Evolutionary conservation across 2,797 vertebrate species (phyloP).

Genomic region (Nyctibius grandis): DNA sequence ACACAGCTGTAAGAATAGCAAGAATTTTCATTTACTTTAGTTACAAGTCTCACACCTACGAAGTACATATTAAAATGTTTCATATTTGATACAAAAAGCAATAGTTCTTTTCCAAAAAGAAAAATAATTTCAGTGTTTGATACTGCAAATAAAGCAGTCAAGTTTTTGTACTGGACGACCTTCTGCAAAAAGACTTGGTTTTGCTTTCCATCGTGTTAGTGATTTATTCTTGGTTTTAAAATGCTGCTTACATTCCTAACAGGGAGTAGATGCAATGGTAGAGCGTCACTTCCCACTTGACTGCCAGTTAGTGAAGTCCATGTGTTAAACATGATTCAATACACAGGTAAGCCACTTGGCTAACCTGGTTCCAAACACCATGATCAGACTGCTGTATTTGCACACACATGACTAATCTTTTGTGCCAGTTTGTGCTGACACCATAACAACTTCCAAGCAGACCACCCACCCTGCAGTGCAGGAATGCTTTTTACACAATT

Average conservation of each 20-base stretch:
- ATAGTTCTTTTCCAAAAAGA: not conserved
- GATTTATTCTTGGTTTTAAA: not conserved
- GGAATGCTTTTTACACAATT: conserved; percentile 69
- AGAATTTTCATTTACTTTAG: not conserved
- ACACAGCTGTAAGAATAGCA: not conserved
- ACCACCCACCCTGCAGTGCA: conserved; percentile 74
- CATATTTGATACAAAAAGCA: not conserved
- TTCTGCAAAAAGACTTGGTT: not conserved
- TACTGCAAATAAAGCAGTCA: not conserved
- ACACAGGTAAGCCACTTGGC: not conserved
- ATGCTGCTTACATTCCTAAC: not conserved
- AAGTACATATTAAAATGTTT: not conserved
- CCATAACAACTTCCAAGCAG: conserved; percentile 36
- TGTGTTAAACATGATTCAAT: not conserved
- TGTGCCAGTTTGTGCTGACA: conserved; percentile 56
- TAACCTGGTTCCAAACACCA: not conserved
- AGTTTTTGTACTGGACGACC: not conserved
- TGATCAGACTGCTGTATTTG: conserved; percentile 5
- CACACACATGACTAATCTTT: conserved; percentile 33
- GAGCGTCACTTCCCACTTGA: not conserved
- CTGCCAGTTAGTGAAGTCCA: not conserved
- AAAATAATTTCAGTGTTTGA: not conserved
- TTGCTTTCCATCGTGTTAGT: not conserved
- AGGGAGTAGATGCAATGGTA: not conserved
- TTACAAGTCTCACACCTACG: not conserved